These are phyloP conservation scores for Coelinius sp. DNA, from an alignment of 2,888 invertebrate genomes.

Conservation along the genomic window DNA sequence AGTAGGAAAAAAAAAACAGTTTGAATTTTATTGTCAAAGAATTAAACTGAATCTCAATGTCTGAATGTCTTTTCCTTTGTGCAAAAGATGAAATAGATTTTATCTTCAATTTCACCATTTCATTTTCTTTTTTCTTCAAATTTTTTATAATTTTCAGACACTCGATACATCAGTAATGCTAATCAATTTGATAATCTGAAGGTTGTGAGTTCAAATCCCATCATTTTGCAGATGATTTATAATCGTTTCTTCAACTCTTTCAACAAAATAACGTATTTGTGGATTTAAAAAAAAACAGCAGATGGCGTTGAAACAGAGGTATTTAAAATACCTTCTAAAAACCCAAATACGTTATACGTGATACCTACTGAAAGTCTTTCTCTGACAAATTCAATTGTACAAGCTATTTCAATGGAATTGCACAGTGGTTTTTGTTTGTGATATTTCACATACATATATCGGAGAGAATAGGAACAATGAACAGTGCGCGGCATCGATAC, in stretches of 20 bases:
- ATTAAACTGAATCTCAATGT: not conserved
- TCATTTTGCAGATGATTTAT: no score
- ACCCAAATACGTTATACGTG: not conserved
- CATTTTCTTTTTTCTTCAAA: no score
- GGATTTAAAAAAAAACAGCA: not conserved
- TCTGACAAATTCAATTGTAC: slow-evolving; percentile 19
- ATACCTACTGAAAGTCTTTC: not conserved
- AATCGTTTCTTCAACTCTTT: no score
- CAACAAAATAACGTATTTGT: no score
- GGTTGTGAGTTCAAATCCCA: no score
- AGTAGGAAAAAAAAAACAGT: not conserved
- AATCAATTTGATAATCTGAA: no score
- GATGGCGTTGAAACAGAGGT: not conserved
- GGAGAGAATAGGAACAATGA: slow-evolving; percentile 15
- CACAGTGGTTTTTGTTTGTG: slow-evolving; percentile 28
- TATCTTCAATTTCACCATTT: not conserved
- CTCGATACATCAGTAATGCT: no score
- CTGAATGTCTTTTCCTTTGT: not conserved
- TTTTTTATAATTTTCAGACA: no score
- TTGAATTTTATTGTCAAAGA: not conserved
- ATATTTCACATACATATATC: not conserved
- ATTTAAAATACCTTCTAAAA: not conserved
- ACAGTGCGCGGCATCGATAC: slow-evolving; percentile 33
- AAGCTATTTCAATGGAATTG: slow-evolving; percentile 19
- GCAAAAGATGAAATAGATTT: not conserved